phyloP scores from a whole-genome alignment of 2,888 invertebrate genomes.

The Orgyia antiqua region DNA sequence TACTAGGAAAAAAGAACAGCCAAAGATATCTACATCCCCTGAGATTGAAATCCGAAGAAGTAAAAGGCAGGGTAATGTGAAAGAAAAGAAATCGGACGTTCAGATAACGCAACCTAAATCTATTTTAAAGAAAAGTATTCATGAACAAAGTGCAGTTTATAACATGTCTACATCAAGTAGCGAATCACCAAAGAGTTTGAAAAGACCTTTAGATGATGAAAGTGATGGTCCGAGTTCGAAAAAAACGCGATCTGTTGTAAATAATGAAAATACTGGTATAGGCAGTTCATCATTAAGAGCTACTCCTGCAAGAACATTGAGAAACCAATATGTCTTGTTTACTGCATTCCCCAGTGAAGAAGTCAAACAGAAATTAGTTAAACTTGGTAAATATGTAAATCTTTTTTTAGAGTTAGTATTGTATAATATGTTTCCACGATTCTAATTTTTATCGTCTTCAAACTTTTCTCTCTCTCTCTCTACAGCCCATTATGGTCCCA shows the following conservation, averaged over 20 bases:
- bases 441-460: too few species aligned
- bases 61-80: slow-evolving; percentile 36
- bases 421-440: too few species aligned
- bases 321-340: slow-evolving; percentile 50
- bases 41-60: slow-evolving; percentile 46
- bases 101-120: slow-evolving; percentile 23
- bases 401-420: too few species aligned
- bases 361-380: slow-evolving; percentile 47
- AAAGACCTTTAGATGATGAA: slow-evolving; percentile 34
- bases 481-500: too few species aligned
- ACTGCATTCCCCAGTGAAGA: slow-evolving; percentile 56
- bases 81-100: slow-evolving; percentile 26
- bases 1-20: slow-evolving; percentile 14
- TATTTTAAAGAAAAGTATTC: slow-evolving; percentile 26
- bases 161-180: slow-evolving; percentile 42
- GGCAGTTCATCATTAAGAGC: slow-evolving; percentile 28
- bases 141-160: slow-evolving; percentile 52
- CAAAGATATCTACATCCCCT: slow-evolving; percentile 20
- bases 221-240: slow-evolving; percentile 38
- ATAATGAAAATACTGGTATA: slow-evolving; percentile 8
- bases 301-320: slow-evolving; percentile 34
- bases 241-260: slow-evolving; percentile 29
- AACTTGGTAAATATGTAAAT: slow-evolving; percentile 59
- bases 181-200: slow-evolving; percentile 39
- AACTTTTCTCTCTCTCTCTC: too few species aligned